Evolutionary conservation across 2,888 invertebrate genomes (phyloP).

Genomic region (Acanthosepion pharaonis): DNA sequence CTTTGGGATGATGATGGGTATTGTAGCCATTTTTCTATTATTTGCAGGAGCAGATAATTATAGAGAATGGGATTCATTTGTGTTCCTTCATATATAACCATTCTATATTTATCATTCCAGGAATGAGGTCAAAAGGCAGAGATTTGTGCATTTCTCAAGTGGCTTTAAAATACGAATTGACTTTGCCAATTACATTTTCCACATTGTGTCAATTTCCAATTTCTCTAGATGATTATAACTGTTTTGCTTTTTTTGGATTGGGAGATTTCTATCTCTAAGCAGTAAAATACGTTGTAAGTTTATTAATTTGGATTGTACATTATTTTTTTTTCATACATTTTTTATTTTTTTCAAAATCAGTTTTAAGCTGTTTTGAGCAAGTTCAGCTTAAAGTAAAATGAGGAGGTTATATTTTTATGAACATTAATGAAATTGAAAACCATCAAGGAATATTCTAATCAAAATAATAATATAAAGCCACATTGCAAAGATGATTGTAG

Average conservation of each 20-base stretch:
- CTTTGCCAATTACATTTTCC: background rate
- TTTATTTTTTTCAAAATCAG: background rate
- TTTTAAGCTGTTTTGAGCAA: background rate
- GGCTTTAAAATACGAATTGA: background rate
- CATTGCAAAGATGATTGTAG: background rate
- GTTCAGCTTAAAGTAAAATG: background rate
- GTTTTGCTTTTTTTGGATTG: background rate
- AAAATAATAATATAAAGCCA: background rate
- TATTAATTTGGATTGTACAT: background rate
- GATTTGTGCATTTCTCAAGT: background rate
- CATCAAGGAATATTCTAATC: background rate
- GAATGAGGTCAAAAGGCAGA: background rate
- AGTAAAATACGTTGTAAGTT: background rate
- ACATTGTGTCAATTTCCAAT: background rate
- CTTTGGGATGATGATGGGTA: too few relatives aligned
- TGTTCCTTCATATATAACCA: background rate
- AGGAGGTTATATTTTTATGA: background rate
- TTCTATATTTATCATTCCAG: background rate
- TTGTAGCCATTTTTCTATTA: too few relatives aligned
- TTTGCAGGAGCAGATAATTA: too few relatives aligned
- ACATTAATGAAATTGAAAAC: background rate
- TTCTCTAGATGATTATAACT: background rate
- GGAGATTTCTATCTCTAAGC: background rate
- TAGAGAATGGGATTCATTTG: too few relatives aligned
- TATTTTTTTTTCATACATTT: background rate